phyloP scores from a whole-genome alignment of 2,888 invertebrate genomes.

The Himalopsyche japonica region DNA sequence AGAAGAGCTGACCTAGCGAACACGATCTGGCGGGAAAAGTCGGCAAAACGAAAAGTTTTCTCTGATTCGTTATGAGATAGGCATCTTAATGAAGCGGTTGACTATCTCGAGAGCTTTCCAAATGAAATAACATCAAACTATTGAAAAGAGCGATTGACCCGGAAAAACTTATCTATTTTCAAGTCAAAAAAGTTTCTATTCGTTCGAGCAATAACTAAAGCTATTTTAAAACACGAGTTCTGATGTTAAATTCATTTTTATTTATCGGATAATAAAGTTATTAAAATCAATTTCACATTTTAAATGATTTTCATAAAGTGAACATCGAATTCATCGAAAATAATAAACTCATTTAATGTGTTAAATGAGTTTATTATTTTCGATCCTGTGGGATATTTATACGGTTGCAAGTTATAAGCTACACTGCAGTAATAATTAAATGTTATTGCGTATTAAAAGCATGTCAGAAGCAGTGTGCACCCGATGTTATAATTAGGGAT shows the following conservation, averaged over 20 bases:
- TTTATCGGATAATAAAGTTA: too few relatives aligned
- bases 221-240: too few relatives aligned
- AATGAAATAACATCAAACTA: conserved; percentile 10
- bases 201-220: too few relatives aligned
- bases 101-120: background rate
- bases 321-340: background rate
- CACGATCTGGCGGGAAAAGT: conserved; percentile 32
- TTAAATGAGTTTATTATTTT: too few relatives aligned
- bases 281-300: too few relatives aligned
- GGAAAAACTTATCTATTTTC: too few relatives aligned
- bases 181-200: too few relatives aligned
- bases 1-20: background rate
- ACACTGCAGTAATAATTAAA: background rate
- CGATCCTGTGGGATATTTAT: too few relatives aligned
- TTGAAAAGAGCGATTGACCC: conserved; percentile 3
- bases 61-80: conserved; percentile 31
- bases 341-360: background rate
- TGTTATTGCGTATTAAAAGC: background rate
- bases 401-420: background rate
- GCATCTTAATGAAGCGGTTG: conserved; percentile 33
- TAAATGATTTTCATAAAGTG: too few relatives aligned
- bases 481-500: conserved; percentile 7
- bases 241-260: too few relatives aligned
- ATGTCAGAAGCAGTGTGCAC: background rate
- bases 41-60: conserved; percentile 18